A percentile compares a stretch with the other conserved stretches of the same genome.
Evolutionary conservation across 2,113 vertebrate genomes (phyloP).

Genomic region (Paramormyrops kingsleyae): DNA sequence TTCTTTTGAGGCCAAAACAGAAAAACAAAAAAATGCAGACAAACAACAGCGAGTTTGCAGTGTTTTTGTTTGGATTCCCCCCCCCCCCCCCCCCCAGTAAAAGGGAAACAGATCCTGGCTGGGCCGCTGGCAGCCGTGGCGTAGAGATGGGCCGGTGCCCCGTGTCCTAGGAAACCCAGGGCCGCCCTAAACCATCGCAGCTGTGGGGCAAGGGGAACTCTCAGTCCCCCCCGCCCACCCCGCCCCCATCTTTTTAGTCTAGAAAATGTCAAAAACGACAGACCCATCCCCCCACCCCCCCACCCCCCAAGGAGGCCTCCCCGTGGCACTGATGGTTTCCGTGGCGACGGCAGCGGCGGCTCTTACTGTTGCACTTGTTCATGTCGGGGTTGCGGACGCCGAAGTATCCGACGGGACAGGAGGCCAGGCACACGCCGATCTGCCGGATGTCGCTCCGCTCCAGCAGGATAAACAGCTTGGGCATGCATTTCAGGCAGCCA

Average conservation of each 20-base stretch:
- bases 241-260: neutral
- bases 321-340: neutral
- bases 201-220: neutral
- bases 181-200: neutral
- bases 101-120: conserved; percentile 50
- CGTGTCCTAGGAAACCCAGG: neutral
- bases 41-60: conserved; percentile 50
- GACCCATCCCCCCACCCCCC: neutral
- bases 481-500: conserved; percentile 89
- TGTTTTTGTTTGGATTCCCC: conserved; percentile 49
- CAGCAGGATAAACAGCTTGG: conserved; percentile 94
- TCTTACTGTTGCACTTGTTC: conserved; percentile 98
- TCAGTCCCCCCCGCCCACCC: neutral
- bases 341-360: neutral
- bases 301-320: neutral
- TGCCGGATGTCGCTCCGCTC: conserved; percentile 93
- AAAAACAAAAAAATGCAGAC: conserved; percentile 41
- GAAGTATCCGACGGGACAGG: conserved; percentile 89
- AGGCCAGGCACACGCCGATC: conserved; percentile 86
- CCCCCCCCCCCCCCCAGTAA: conserved; percentile 41
- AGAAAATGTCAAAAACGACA: neutral
- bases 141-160: conserved; percentile 16
- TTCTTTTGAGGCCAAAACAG: conserved; percentile 41
- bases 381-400: conserved; percentile 90
- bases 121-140: conserved; percentile 33